Base-by-base conservation (phyloP, 2,888 invertebrate genomes). In the Aphodius granarius region DNA sequence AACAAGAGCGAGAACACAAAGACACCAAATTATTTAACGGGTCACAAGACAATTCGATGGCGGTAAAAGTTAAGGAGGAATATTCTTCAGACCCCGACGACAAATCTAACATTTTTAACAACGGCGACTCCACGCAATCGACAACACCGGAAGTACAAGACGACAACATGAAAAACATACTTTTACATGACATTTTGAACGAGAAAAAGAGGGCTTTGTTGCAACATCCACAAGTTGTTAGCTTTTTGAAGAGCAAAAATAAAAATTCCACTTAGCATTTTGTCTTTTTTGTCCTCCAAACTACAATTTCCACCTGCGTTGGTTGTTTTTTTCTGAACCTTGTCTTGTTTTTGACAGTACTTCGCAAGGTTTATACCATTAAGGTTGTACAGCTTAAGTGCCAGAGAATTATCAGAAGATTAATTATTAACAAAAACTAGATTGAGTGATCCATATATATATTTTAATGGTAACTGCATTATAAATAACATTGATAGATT, bases 171-270 rank as follows among this genome's bases (percentile, higher is more conserved):
- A 81, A 80, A 15, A 78, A 81, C 73, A 77, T 80, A 66, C 80
- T 82, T 20, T 78, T 83, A 73, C 81, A 80, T 74, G 82, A 83
- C 73, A 80, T 83, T 22, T 77, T 83, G 65, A 81, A 80, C 68
- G 82, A 83, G 72, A 83, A 83, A 79, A 83, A 83, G 77, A 79
- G 77, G 71, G 79, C 79, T 0, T 76, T 83, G 72, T 78, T 83
- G 21, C 79, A 79, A 76, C 79, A 83, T 72, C 80, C 79, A 73
- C 82, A 83, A 73, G 79, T 83, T 76, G 75, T 82, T 21, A 77
- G 79, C 68, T 82, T 81, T 78, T 74, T 83, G 72, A 77, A 76
- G 77, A 79, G 78, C 68, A 82, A 80, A 82, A 78, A 6, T 79
- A 72, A 81, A 79, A 66, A 68, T 68, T 77, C 23, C 75, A 3